phyloP scores from a whole-genome alignment of 2,797 vertebrate species.

The Leptodactylus fallax region DNA sequence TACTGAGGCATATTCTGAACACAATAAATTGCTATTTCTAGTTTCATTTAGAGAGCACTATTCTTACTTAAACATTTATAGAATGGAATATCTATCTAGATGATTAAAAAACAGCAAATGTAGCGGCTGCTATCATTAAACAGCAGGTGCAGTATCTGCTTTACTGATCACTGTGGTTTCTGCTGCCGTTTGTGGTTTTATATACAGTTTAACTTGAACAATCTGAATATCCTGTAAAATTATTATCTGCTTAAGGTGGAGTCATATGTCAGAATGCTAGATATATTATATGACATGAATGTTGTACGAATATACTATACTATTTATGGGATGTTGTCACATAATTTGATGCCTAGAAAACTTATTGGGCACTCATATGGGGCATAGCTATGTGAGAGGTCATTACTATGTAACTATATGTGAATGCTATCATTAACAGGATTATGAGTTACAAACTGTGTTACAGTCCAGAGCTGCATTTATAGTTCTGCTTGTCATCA shows the following conservation, averaged over 20 bases:
- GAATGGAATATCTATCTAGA: background rate
- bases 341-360: no score
- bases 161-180: constrained; percentile 40
- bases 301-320: background rate
- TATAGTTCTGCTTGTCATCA: no score
- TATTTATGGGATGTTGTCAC: no score
- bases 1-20: background rate
- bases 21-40: background rate
- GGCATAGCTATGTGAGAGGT: no score
- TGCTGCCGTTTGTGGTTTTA: constrained; percentile 46
- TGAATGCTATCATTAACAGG: no score
- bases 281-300: background rate
- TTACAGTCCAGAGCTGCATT: no score
- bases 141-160: constrained; percentile 41
- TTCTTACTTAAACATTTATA: background rate
- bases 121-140: constrained; percentile 3
- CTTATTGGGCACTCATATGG: no score
- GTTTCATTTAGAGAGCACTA: background rate
- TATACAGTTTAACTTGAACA: constrained; percentile 43
- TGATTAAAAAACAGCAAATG: background rate
- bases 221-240: constrained; percentile 10
- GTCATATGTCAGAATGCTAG: background rate
- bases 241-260: background rate
- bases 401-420: no score
- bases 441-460: no score